Evolutionary conservation across 2,888 invertebrate species (phyloP).

Genomic region (Nasonovia ribisnigri): DNA sequence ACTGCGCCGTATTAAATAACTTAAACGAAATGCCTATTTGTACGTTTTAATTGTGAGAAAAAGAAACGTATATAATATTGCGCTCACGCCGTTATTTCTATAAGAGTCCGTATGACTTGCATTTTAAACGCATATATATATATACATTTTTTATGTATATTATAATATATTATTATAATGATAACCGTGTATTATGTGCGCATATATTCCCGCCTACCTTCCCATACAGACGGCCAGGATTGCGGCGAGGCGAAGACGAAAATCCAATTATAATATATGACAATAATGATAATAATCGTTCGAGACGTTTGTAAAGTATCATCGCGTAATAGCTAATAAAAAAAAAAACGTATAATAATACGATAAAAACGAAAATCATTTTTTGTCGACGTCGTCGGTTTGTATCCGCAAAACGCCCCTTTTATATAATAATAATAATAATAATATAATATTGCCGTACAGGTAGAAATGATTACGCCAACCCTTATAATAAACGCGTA

Average conservation of each 20-base stretch:
- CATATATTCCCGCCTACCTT: neutral
- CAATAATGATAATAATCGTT: neutral
- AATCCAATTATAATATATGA: slow-evolving; percentile 9
- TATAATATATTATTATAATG: neutral
- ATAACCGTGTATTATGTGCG: neutral
- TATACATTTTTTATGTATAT: neutral
- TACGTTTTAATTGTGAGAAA: slow-evolving; percentile 31
- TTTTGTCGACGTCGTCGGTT: neutral
- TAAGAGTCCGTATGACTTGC: neutral
- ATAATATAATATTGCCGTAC: neutral
- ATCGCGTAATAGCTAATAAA: neutral
- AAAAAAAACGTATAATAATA: neutral
- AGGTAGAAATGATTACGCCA: neutral
- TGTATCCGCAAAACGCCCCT: slow-evolving; percentile 5
- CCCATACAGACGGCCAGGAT: neutral
- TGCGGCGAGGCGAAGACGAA: neutral
- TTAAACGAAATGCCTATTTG: neutral
- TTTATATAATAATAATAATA: neutral
- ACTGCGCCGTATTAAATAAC: neutral
- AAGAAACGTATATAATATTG: neutral
- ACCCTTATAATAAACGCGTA: neutral
- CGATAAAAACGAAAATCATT: neutral
- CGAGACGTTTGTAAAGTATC: neutral
- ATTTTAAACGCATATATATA: neutral
- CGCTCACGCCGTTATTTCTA: neutral